phyloP scores from a whole-genome alignment of 2,888 invertebrate genomes.

The Chrysolina americana region DNA sequence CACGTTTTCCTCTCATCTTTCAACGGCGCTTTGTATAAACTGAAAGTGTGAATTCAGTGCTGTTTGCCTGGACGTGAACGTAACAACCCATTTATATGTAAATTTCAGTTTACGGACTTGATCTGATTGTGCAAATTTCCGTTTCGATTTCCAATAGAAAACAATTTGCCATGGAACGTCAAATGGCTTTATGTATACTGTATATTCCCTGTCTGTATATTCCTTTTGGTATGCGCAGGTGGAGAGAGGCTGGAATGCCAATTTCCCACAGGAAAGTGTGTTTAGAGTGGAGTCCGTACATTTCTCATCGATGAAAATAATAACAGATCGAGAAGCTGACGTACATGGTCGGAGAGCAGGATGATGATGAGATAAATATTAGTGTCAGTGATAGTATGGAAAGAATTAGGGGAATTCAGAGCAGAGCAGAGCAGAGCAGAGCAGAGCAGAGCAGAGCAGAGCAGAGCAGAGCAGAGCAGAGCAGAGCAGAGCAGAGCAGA shows the following conservation, averaged over 20 bases:
- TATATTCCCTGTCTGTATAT: slow-evolving; percentile 17
- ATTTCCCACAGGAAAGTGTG: slow-evolving; percentile 29
- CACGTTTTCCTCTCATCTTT: not conserved
- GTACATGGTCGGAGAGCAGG: not conserved
- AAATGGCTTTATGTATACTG: slow-evolving; percentile 26
- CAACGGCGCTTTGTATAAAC: not conserved
- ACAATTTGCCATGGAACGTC: slow-evolving; percentile 46
- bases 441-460: too few relatives aligned
- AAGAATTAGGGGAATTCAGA: too few relatives aligned
- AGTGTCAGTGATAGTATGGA: too few relatives aligned
- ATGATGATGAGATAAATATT: not conserved
- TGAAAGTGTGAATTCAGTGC: slow-evolving; percentile 10
- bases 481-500: too few relatives aligned
- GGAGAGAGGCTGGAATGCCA: slow-evolving; percentile 27
- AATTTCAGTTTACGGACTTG: slow-evolving; percentile 33
- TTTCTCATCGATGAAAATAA: slow-evolving; percentile 8
- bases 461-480: too few relatives aligned
- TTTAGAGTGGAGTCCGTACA: slow-evolving; percentile 7
- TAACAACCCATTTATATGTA: slow-evolving; percentile 36
- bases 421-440: too few relatives aligned
- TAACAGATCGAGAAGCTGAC: not conserved
- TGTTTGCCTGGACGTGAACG: slow-evolving; percentile 4
- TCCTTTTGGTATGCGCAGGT: slow-evolving; percentile 14
- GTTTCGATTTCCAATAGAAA: slow-evolving; percentile 45
- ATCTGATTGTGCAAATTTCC: slow-evolving; percentile 40